Evolutionary conservation across 1,140 invertebrate species (phyloP), one percentile per base, ranked within the genome.

Genomic region (Zeugodacus cucurbitae): DNA sequence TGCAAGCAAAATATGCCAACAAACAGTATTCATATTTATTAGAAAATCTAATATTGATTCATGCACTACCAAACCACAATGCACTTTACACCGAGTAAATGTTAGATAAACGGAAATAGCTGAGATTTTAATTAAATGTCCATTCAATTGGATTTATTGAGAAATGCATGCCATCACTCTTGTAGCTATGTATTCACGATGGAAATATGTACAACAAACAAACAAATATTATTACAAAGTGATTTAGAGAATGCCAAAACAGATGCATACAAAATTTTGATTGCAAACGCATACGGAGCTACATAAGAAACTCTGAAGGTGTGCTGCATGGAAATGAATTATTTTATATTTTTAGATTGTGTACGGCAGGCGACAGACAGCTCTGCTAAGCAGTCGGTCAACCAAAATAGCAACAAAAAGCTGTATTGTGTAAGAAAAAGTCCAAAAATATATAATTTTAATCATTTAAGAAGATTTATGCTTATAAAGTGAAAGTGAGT

Each of bases 391-490:
- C 70, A 22, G 70, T 41, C 20, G 34, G 34, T n/a, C 70, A 26
- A 20, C 48, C 48, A 54, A 54, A 54, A n/a, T n/a, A n/a, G 17
- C 48, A 54, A 37, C 22, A 70, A 29, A 44, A 41, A 74, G 29
- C 20, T n/a, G n/a, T n/a, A 74, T 32, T 34, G 29, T 74, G 70
- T 37, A 34, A 34, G n/a, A 70, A 0, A 34, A 70, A 70, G 32
- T 17, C 7, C 6, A 74, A 37, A 74, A 37, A 74, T 37, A 41
- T 22, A 37, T 34, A 41, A 8, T 74, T 74, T 37, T 74, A 41
- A 74, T 74, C 37, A 41, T 41, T 74, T 74, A 74, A 74, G 34
- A 74, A 74, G 70, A 74, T 74, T 74, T 74, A 74, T 41, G 70
- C 34, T 37, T 22, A 41, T 41, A 34, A 44, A 74, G 70, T 74